Evolutionary conservation across 2,888 invertebrate genomes (phyloP), one percentile per base, ranked within the genome.

Genomic region (Rotaria sp.): DNA sequence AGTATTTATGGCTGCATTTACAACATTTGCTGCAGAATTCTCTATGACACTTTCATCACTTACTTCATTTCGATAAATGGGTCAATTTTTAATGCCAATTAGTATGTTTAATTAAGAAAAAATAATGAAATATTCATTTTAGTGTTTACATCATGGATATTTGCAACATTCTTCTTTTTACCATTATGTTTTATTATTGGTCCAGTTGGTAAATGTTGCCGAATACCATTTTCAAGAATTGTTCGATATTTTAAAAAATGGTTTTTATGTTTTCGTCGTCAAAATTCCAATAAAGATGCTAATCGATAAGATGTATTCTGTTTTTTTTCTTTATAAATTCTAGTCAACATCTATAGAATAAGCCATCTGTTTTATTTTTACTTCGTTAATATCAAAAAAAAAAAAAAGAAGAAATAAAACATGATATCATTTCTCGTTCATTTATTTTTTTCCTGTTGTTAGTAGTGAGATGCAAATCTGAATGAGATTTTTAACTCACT

Each of bases 61-160:
- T 85, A 92, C 96, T 85, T 95, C 96, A 0, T 96, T 96, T 90
- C 94, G 94, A 88, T 96, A 96, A 92, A 95, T 96, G 88, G 96
- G 95, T 38, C 92, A 94, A 86, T 96, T 97, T 91, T 92, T 96
- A 87, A 93, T 95, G 85, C 93, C 96, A 80, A 94, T 80, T 7
- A 67, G 67, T 67, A 80, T 80, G 75, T 80, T n/a, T n/a, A n/a
- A n/a, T n/a, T n/a, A n/a, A n/a, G n/a, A 18, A 13, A 45, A 45
- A 8, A 4, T 45, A 8, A n/a, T n/a, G n/a, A 67, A 35, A 13
- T 15, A 10, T 30, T 35, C 93, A n/a, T 95, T 84, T 94, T 96
- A 15, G 96, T 95, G 94, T 92, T 93, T 30, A 93, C 95, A 26
- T 96, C 96, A 91, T 97, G 96, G 95, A 87, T 89, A 15, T 90